These are phyloP conservation scores for Patiria miniata DNA, from an alignment of 35 echinoderm and acorn worm species.

Conservation along the genomic window DNA sequence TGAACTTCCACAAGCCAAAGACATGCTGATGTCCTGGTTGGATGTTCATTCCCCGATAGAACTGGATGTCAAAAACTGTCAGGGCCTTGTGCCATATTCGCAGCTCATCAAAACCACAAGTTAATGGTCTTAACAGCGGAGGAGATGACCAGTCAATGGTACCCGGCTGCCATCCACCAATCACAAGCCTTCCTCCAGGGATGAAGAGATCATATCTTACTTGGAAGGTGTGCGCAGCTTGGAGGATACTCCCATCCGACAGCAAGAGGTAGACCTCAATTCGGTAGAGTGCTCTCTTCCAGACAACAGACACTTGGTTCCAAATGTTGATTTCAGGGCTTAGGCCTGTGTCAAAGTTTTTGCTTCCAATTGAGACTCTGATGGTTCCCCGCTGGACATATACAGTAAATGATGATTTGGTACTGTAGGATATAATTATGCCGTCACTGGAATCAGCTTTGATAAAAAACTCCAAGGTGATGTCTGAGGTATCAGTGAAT, in stretches of 20 bases:
- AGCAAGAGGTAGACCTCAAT: constrained; percentile 37
- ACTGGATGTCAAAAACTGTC: constrained; percentile 55
- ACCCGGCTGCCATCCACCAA: constrained; percentile 78
- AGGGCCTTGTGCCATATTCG: constrained; percentile 72
- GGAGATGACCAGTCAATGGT: constrained; percentile 19
- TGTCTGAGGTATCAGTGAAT: constrained; percentile 42
- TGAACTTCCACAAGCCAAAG: constrained; percentile 76
- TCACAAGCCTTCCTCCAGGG: constrained; percentile 49
- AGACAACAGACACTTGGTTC: constrained; percentile 66
- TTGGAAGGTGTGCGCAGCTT: not conserved
- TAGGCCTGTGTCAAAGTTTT: constrained; percentile 60
- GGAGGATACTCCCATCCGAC: constrained; percentile 22
- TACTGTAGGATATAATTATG: constrained; percentile 71
- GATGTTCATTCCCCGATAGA: constrained; percentile 27
- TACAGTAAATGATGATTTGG: constrained; percentile 54
- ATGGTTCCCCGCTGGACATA: constrained; percentile 53
- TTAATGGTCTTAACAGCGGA: constrained; percentile 33
- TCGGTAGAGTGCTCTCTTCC: constrained; percentile 32
- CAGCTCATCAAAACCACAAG: constrained; percentile 74
- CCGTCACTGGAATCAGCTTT: constrained; percentile 44
- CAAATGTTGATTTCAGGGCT: constrained; percentile 39
- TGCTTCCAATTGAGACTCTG: constrained; percentile 37
- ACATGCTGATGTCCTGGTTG: constrained; percentile 44
- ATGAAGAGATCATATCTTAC: constrained; percentile 36
- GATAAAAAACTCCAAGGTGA: constrained; percentile 71